Conservation (phyloP, 92 coral and sea anemone species). For the Bergia puertoricense region DNA sequence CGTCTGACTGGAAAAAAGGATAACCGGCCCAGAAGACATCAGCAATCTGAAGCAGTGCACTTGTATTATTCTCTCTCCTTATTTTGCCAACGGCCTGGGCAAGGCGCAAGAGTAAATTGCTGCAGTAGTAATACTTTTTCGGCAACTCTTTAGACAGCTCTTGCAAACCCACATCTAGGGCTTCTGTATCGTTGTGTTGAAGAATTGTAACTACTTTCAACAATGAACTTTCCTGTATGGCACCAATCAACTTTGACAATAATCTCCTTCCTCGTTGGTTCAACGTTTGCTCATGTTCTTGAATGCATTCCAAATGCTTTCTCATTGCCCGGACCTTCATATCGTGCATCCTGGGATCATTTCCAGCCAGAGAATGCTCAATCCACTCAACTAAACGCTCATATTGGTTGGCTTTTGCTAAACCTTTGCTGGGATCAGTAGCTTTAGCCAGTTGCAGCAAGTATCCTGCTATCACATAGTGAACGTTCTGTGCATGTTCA, state of each 20-base stretch:
- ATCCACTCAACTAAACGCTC: conserved; percentile 23
- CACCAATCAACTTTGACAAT: conserved; percentile 27
- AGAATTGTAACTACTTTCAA: conserved; percentile 22
- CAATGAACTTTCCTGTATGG: conserved; percentile 40
- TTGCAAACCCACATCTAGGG: conserved; percentile 15
- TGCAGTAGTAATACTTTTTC: conserved; percentile 29
- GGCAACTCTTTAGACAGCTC: conserved; percentile 32
- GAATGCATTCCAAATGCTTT: conserved; percentile 26
- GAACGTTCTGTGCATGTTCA: background rate
- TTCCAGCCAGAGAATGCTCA: background rate
- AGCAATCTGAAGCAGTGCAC: conserved; percentile 40
- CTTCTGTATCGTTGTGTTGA: conserved; percentile 30
- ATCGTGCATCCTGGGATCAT: background rate
- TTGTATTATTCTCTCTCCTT: conserved; percentile 17
- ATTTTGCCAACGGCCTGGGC: conserved; percentile 19
- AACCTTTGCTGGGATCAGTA: conserved; percentile 13
- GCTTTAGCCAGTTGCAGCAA: conserved; percentile 8
- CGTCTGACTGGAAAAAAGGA: conserved; percentile 7
- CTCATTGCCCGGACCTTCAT: conserved; percentile 28
- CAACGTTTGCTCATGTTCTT: conserved; percentile 1
- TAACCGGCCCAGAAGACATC: conserved; percentile 50
- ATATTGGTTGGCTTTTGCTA: conserved; percentile 24
- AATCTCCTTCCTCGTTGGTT: background rate
- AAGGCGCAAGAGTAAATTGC: conserved; percentile 39
- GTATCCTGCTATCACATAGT: conserved; percentile 22